These are phyloP conservation scores for Pteropus alecto DNA, from an alignment of 2,113 vertebrate species.

Conservation along the genomic window DNA sequence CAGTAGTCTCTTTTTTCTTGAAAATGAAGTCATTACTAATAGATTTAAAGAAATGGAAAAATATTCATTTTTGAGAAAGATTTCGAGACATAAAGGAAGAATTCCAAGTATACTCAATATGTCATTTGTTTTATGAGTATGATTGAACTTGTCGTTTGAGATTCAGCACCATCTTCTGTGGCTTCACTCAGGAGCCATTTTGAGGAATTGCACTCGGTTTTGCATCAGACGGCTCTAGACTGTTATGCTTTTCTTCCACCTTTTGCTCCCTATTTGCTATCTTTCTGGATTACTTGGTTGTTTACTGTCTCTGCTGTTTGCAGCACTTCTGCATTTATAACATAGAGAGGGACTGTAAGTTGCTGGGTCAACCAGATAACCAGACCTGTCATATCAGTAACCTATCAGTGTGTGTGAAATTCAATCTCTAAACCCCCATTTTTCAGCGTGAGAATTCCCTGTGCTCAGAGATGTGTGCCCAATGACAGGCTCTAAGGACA, in stretches of 20 bases:
- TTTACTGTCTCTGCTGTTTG: neutral
- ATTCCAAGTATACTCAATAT: neutral
- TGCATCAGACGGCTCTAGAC: neutral
- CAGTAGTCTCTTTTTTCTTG: neutral
- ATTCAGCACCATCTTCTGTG: neutral
- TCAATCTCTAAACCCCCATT: neutral
- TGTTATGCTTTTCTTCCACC: neutral
- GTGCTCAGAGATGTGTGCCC: neutral
- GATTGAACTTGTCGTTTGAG: neutral
- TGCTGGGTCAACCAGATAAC: neutral
- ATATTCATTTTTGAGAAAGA: neutral
- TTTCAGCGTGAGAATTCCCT: neutral
- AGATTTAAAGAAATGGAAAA: constrained; percentile 47
- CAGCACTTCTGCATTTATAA: neutral
- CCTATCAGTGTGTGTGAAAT: neutral
- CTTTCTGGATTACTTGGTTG: neutral
- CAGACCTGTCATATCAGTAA: neutral
- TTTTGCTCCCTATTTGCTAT: neutral
- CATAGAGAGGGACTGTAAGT: neutral
- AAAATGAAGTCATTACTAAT: constrained; percentile 32
- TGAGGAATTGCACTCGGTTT: neutral
- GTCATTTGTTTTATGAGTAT: neutral
- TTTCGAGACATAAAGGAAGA: constrained; percentile 9
- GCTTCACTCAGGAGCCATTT: neutral
- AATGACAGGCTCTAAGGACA: neutral